A percentile compares a stretch with the other conserved stretches of the same genome.
These are phyloP conservation scores for Astyanax mexicanus DNA, from an alignment of 2,797 vertebrate species.

Conservation along the genomic window DNA sequence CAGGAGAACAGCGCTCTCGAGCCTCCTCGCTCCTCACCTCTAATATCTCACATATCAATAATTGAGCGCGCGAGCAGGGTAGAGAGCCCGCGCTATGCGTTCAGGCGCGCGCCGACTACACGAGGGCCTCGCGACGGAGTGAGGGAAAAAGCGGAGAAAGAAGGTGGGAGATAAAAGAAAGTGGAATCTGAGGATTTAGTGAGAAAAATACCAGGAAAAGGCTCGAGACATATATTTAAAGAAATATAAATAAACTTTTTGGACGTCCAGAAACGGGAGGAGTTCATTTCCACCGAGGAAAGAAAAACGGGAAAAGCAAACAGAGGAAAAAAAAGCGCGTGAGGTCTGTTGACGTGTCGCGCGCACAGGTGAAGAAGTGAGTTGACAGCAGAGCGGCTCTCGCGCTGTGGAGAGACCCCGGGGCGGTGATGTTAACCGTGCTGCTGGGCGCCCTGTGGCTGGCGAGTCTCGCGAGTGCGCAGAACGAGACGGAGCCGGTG, in stretches of 20 bases:
- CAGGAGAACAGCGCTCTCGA: constrained; percentile 71
- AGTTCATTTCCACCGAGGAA: constrained; percentile 29
- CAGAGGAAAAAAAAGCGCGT: not conserved
- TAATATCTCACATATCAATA: constrained; percentile 86
- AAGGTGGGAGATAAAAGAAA: constrained; percentile 52
- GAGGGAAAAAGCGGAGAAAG: constrained; percentile 60
- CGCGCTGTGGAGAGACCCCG: not conserved
- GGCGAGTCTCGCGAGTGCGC: constrained; percentile 81
- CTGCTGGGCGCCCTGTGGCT: constrained; percentile 86
- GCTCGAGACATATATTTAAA: not conserved
- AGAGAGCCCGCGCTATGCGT: constrained; percentile 85
- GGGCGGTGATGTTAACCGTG: constrained; percentile 83
- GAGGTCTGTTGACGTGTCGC: not conserved
- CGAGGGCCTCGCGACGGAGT: constrained; percentile 77
- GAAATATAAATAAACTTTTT: constrained; percentile 22
- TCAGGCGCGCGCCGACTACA: constrained; percentile 75
- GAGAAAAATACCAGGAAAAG: not conserved
- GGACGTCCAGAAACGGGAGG: constrained; percentile 32
- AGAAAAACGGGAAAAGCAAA: not conserved
- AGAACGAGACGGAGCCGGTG: constrained; percentile 97
- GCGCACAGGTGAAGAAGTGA: not conserved
- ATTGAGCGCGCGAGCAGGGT: constrained; percentile 81
- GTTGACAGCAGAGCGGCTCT: constrained; percentile 10
- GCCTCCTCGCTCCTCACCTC: constrained; percentile 86
- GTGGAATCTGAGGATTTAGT: constrained; percentile 36